A percentile compares a stretch with the other conserved stretches of the same genome.
Evolutionary conservation across 2,888 invertebrate species (phyloP).

Genomic region (Napeogenes sylphis): DNA sequence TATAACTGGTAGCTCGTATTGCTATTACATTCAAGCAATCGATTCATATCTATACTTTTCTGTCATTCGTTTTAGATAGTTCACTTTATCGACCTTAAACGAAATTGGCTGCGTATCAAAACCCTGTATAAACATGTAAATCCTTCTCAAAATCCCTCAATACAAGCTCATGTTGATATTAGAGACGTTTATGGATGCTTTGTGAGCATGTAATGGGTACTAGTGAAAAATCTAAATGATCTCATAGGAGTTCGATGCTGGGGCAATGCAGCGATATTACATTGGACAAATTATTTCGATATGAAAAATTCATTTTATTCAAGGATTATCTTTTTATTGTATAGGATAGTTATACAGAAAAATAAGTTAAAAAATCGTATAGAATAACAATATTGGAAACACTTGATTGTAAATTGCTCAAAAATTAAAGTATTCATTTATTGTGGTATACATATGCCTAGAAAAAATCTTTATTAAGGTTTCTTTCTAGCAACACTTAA

Average conservation of each 20-base stretch:
- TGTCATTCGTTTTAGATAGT: not conserved
- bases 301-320: too few species aligned
- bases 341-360: too few species aligned
- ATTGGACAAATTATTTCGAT: too few species aligned
- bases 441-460: not conserved
- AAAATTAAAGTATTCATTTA: not conserved
- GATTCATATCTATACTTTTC: not conserved
- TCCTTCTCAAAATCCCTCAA: not conserved
- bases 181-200: slow-evolving; percentile 1
- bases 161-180: not conserved
- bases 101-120: not conserved
- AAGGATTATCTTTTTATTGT: too few species aligned
- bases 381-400: too few species aligned
- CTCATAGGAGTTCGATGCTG: too few species aligned
- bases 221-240: too few species aligned
- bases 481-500: not conserved
- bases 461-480: not conserved
- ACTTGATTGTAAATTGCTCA: too few species aligned
- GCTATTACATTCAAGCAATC: not conserved
- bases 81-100: not conserved
- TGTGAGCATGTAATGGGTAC: not conserved
- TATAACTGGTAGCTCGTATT: not conserved
- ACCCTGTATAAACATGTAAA: slow-evolving; percentile 4
- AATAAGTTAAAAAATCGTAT: too few species aligned
- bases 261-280: too few species aligned